Evolutionary conservation across 2,888 invertebrate genomes (phyloP).

Genomic region (Anthophora plumipes): DNA sequence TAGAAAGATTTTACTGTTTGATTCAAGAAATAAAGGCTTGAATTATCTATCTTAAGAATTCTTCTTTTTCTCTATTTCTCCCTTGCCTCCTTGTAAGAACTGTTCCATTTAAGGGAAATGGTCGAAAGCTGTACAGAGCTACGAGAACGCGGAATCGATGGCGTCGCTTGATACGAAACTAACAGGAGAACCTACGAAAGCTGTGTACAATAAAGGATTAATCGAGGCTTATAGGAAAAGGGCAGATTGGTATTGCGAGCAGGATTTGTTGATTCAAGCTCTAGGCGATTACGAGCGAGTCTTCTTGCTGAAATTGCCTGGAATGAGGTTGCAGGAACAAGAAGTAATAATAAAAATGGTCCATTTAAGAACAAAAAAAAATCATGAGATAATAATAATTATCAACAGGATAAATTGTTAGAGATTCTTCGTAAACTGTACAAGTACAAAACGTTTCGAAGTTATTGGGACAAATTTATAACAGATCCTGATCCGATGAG

Average conservation of each 20-base stretch:
- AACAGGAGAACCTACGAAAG: neutral
- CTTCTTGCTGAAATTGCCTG: conserved; percentile 44
- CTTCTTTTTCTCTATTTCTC: no score
- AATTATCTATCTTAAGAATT: neutral
- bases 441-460: conserved; percentile 66
- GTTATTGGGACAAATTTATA: conserved; percentile 67
- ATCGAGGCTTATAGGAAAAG: conserved; percentile 56
- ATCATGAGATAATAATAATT: neutral
- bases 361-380: neutral
- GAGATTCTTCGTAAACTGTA: conserved; percentile 57
- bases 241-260: conserved; percentile 49
- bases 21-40: neutral
- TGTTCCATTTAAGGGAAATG: conserved; percentile 58
- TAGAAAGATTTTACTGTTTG: neutral
- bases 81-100: neutral
- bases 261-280: conserved; percentile 55
- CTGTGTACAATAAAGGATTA: conserved; percentile 53
- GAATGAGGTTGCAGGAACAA: neutral
- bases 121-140: conserved; percentile 59
- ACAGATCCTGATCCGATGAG: conserved; percentile 40
- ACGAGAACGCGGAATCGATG: conserved; percentile 62
- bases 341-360: neutral
- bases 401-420: conserved; percentile 66
- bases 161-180: conserved; percentile 47
- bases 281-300: conserved; percentile 70